Base-by-base conservation (phyloP, 1,140 invertebrate species). In the Heliconius congener region DNA sequence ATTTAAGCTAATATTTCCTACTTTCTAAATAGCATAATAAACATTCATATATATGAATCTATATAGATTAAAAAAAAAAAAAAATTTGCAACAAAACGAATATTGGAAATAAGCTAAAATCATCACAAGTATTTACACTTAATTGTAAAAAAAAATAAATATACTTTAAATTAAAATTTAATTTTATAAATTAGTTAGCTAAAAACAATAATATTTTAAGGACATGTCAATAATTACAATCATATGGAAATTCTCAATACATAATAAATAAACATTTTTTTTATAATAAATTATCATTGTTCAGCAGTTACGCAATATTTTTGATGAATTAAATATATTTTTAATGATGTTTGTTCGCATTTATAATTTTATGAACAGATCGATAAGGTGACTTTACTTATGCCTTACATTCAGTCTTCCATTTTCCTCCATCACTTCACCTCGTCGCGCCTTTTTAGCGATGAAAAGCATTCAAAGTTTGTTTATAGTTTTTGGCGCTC, bases 381-480 rank as follows among this genome's bases (percentile, higher is more conserved):
- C 86, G 78, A 87, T 86, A 83, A 79, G 77, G 80, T 80, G 80
- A 80, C 81, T 83, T 85, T 87, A 83, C 81, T 86, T 82, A 75
- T 76, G 77, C 84, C 76, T 77, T 78, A 84, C 84, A 83, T 86
- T 89, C 90, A 90, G 88, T 90, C 88, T 90, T 88, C 86, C 82
- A 19, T 57, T 80, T 78, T 81, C 52, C 79, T 13, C 70, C 76
- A 74, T 71, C 80, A 78, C 34, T 60, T 81, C 76, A 74, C 55
- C 76, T 78, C 60, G 76, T 81, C 60, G 46, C 72, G 76, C 76
- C 77, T 74, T 77, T 57, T 60, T 78, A 75, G 76, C 76, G 80
- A 71, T 73, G 72, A 78, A 81, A 78, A 81, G 76, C 76, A 78
- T 76, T 80, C 74, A 73, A 46, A 50, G 42, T 74, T 19, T 52